Evolutionary conservation across 2,797 vertebrate species (phyloP).

Genomic region (Chlorospingus flavigularis): DNA sequence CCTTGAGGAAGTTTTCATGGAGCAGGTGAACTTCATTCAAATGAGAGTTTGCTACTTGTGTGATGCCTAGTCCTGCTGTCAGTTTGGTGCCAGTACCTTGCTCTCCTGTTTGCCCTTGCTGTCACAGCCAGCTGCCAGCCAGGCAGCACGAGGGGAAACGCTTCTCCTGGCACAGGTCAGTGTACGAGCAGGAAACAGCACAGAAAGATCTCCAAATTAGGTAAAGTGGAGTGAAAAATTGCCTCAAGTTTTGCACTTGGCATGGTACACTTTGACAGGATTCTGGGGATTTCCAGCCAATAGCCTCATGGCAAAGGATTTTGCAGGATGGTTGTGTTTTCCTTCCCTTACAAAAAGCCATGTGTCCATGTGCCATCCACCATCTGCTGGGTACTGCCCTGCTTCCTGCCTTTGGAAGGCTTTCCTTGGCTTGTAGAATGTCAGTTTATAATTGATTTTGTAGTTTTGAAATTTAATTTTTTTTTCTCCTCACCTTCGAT

Average conservation of each 20-base stretch:
- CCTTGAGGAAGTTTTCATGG: neutral
- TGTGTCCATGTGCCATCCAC: neutral
- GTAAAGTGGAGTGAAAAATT: neutral
- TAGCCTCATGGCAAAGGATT: neutral
- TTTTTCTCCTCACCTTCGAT: neutral
- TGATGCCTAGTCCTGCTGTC: neutral
- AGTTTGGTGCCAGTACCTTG: neutral
- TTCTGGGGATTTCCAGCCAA: neutral
- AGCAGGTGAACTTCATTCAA: neutral
- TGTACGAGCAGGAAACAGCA: neutral
- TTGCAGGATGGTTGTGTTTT: neutral
- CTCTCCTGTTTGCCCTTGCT: neutral
- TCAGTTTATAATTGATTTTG: constrained; percentile 24
- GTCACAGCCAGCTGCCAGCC: neutral
- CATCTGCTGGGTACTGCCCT: neutral
- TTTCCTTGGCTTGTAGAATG: neutral
- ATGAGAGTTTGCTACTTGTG: neutral
- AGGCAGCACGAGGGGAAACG: neutral
- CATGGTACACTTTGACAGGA: accelerated
- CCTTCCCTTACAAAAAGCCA: neutral
- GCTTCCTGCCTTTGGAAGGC: constrained; percentile 9
- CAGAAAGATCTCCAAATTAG: neutral
- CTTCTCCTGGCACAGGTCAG: neutral
- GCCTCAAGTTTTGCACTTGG: neutral
- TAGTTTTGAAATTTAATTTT: neutral